Percentiles rank a stretch among this genome's conserved stretches.
Evolutionary conservation across 1,140 invertebrate species (phyloP).

Genomic region (Leptestheria dahalacensis): DNA sequence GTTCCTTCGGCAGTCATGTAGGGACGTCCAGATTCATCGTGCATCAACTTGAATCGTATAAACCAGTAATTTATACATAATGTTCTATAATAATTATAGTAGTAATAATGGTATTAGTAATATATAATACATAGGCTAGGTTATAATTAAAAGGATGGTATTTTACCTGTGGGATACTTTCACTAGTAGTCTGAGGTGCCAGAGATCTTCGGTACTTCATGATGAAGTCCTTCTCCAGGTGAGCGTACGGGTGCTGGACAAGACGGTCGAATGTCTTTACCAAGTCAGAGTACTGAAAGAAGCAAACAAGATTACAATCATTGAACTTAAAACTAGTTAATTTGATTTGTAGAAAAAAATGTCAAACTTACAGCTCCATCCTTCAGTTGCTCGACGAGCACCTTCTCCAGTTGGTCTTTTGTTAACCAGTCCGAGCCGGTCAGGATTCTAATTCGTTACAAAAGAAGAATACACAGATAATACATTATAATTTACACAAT

Average conservation of each 20-base stretch:
- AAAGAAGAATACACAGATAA: conserved; percentile 10
- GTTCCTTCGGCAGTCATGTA: conserved; percentile 50
- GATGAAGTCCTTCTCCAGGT: conserved; percentile 46
- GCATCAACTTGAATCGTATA: conserved; percentile 36
- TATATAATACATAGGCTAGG: neutral
- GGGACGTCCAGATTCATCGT: conserved; percentile 46
- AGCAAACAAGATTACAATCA: conserved; percentile 20
- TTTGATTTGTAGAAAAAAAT: too few relatives aligned
- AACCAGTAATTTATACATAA: conserved; percentile 5
- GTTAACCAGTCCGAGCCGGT: conserved; percentile 46
- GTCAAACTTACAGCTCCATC: conserved; percentile 44
- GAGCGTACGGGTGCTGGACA: conserved; percentile 45
- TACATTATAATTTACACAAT: too few relatives aligned
- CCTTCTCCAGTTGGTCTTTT: conserved; percentile 45
- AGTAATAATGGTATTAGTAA: neutral
- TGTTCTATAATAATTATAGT: conserved; percentile 13
- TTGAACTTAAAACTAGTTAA: neutral
- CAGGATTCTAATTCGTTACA: conserved; percentile 30
- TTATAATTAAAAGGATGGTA: neutral
- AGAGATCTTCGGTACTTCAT: conserved; percentile 45
- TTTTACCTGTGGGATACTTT: conserved; percentile 26
- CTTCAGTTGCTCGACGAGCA: conserved; percentile 52
- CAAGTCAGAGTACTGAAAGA: conserved; percentile 52
- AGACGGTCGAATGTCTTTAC: conserved; percentile 53
- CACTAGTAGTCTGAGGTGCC: conserved; percentile 33